Conservation (phyloP, 2,888 invertebrate species). For the Sisyra nigra region DNA sequence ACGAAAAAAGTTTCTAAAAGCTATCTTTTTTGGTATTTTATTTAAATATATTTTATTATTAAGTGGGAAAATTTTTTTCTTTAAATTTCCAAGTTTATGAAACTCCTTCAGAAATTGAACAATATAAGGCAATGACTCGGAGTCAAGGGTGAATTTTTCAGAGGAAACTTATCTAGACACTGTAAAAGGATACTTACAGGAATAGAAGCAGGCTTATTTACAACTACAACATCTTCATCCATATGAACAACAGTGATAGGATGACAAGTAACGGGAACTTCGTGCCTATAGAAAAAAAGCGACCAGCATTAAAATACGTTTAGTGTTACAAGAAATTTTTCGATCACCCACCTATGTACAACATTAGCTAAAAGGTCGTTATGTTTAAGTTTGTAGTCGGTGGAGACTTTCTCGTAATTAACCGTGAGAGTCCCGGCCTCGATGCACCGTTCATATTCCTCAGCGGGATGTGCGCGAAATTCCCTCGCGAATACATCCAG, state of each 20-base stretch:
- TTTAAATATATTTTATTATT: no score
- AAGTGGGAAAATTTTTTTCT: no score
- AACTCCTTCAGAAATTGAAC: no score
- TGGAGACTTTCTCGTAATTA: constrained; percentile 81
- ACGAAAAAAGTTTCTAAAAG: no score
- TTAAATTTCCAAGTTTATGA: no score
- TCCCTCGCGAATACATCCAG: constrained; percentile 85
- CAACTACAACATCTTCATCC: constrained; percentile 97
- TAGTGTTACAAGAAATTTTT: no score
- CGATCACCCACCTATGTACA: constrained; percentile 67
- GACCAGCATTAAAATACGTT: not conserved
- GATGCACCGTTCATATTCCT: constrained; percentile 83
- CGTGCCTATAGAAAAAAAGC: constrained; percentile 66
- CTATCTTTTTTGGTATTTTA: no score
- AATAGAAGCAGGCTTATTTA: constrained; percentile 99
- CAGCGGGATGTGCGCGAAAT: constrained; percentile 86
- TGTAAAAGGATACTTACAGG: constrained; percentile 72
- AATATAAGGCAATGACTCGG: no score
- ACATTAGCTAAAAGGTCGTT: constrained; percentile 86
- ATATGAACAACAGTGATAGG: constrained; percentile 94
- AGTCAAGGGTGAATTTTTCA: no score
- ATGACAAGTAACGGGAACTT: constrained; percentile 95
- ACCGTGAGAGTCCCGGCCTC: constrained; percentile 82
- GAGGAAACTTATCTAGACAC: no score
- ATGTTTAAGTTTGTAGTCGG: constrained; percentile 82